Evolutionary conservation across 2,888 invertebrate genomes (phyloP).

Genomic region (Rhamphomyia laevipes): DNA sequence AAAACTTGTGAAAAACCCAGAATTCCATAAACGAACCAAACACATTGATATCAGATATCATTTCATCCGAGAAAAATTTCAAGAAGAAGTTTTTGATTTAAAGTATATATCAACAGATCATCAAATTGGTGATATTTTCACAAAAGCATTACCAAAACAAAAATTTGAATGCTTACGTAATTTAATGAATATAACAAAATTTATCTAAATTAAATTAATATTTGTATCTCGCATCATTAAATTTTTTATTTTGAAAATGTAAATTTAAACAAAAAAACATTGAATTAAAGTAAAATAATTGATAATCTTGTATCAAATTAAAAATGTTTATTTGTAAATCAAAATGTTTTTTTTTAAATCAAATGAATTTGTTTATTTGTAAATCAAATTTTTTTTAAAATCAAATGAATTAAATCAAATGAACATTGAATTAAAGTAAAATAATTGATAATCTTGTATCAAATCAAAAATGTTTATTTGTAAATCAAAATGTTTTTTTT

Average conservation of each 20-base stretch:
- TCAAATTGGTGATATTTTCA: constrained; percentile 3
- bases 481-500: too few species aligned
- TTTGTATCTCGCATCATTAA: too few species aligned
- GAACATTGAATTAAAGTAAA: not conserved
- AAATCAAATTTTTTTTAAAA: too few species aligned
- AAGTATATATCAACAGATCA: constrained; percentile 8
- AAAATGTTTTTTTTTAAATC: too few species aligned
- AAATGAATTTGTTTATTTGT: too few species aligned
- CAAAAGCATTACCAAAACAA: constrained; percentile 5
- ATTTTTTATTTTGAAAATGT: too few species aligned
- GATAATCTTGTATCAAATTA: not conserved
- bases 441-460: not conserved
- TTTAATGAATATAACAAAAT: too few species aligned
- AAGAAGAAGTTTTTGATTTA: constrained; percentile 5
- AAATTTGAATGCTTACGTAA: not conserved
- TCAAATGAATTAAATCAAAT: too few species aligned
- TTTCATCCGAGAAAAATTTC: constrained; percentile 12
- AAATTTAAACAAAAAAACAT: too few species aligned
- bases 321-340: too few species aligned
- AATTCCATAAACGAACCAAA: constrained; percentile 12
- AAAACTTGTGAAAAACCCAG: constrained; percentile 11
- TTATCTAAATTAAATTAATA: too few species aligned
- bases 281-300: not conserved
- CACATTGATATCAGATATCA: constrained; percentile 11
- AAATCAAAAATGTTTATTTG: too few species aligned